Conservation (phyloP, 1,140 invertebrate genomes). For the Phocides pigmalion region DNA sequence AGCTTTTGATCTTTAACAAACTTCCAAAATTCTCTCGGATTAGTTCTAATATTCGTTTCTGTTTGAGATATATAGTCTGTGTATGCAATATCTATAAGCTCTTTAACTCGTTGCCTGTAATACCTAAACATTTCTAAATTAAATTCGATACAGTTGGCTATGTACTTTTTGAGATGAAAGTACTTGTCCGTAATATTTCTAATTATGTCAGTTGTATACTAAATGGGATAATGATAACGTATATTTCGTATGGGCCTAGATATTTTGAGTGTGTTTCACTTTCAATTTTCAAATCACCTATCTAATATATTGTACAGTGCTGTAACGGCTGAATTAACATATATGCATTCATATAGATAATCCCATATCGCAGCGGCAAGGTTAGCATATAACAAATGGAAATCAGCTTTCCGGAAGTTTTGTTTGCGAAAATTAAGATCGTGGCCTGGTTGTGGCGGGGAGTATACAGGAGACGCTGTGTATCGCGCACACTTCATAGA, state of each 20-base stretch:
- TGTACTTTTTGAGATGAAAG: constrained; percentile 13
- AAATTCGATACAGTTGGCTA: constrained; percentile 1
- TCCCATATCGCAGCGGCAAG: neutral
- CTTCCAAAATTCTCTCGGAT: constrained; percentile 13
- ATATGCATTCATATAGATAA: neutral
- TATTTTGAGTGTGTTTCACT: neutral
- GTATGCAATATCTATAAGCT: neutral
- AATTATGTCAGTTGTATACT: constrained; percentile 12
- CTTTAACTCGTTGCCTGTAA: constrained; percentile 9
- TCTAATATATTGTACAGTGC: neutral
- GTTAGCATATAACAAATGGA: neutral
- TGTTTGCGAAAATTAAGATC: too few species aligned
- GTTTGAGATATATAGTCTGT: neutral
- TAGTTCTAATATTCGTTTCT: neutral
- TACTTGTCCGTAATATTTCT: constrained; percentile 6
- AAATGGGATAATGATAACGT: constrained; percentile 3
- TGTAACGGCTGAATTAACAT: neutral
- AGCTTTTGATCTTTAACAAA: neutral
- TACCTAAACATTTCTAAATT: constrained; percentile 15
- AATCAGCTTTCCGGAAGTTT: neutral
- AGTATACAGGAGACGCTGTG: neutral
- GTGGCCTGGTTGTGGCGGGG: neutral
- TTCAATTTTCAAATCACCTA: neutral
- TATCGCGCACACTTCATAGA: neutral
- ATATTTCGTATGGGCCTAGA: neutral